phyloP scores from a whole-genome alignment of 2,888 invertebrate species.

The Troides oblongomaculatus region DNA sequence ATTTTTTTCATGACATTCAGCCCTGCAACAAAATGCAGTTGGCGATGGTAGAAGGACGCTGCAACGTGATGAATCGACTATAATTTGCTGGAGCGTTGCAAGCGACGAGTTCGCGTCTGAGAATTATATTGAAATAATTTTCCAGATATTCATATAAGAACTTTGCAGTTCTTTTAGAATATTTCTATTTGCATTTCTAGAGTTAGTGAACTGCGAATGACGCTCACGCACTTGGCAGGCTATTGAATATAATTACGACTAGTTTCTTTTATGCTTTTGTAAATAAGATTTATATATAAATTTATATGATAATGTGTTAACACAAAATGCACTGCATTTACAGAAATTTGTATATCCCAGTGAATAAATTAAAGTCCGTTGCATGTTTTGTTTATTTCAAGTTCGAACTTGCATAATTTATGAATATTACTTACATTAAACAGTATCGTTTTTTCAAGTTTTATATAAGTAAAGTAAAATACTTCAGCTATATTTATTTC shows the following conservation, averaged over 20 bases:
- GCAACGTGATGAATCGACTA: slow-evolving; percentile 28
- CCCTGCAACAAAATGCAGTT: slow-evolving; percentile 22
- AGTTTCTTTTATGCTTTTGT: slow-evolving; percentile 9
- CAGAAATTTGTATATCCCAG: background rate
- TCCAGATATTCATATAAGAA: slow-evolving; percentile 24
- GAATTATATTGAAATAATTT: slow-evolving; percentile 29
- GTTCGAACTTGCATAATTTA: too few species aligned
- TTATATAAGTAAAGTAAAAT: too few species aligned
- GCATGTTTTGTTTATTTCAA: too few species aligned
- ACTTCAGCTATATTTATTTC: too few species aligned
- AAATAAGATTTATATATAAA: slow-evolving; percentile 2
- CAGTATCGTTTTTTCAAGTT: too few species aligned
- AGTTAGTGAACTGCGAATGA: slow-evolving; percentile 17
- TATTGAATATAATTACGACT: slow-evolving; percentile 17
- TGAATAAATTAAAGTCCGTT: too few species aligned
- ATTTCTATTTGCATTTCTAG: slow-evolving; percentile 16
- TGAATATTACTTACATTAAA: too few species aligned
- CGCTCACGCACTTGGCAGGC: slow-evolving; percentile 12
- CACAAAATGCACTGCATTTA: background rate
- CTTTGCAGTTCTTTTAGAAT: slow-evolving; percentile 19
- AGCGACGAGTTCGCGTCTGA: slow-evolving; percentile 20
- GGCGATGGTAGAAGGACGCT: slow-evolving; percentile 19
- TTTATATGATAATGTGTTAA: background rate
- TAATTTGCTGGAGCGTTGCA: slow-evolving; percentile 26
- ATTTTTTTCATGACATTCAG: slow-evolving; percentile 1